Base-by-base conservation (phyloP, 2,113 vertebrate species). In the Mesoclemmys tuberculata region DNA sequence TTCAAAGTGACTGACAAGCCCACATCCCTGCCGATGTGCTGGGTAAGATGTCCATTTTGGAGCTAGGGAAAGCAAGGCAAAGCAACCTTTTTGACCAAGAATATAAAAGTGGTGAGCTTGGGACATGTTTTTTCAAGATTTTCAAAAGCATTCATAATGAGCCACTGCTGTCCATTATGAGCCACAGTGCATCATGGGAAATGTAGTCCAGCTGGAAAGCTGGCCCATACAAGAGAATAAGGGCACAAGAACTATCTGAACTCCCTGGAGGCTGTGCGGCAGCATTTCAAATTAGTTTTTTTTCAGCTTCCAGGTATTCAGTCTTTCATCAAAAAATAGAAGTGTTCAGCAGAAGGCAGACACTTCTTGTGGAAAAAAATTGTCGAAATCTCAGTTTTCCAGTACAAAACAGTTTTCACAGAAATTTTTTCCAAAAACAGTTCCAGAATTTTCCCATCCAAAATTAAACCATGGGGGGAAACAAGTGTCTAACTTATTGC, bases 361-460 rank as follows among this genome's bases (percentile, higher is more conserved):
- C 71, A 82, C 38, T 52, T 52, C 16, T 52, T 16, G 14, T 16
- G 51, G 51, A 18, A 18, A 52, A 52, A 52, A 77, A 85, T 92
- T 95, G 94, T 96, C 85, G 44, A 92, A 94, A 92, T 61, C 11
- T 96, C 51, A 52, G 22, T 89, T 91, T 96, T 95, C 95, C 81
- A 91, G 38, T 64, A 64, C 49, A 90, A 93, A 91, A 80, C 35
- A 52, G 51, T 14, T 52, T 88, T 88, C 90, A 84, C 77, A 80
- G 35, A 11, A 35, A 35, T 80, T 90, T 93, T n/a, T 90, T 93
- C 46, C 46, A 46, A 46, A 46, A 46, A 46, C 46, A 46, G 5
- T 95, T 81, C 54, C 74, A 68, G 8, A 85, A 64, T 51, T 58
- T 74, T 52, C 51, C 51, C 51, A 16, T 52, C 51, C 51, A 52